Evolutionary conservation across 1,140 invertebrate species (phyloP).

Genomic region (Drosophila nannoptera): DNA sequence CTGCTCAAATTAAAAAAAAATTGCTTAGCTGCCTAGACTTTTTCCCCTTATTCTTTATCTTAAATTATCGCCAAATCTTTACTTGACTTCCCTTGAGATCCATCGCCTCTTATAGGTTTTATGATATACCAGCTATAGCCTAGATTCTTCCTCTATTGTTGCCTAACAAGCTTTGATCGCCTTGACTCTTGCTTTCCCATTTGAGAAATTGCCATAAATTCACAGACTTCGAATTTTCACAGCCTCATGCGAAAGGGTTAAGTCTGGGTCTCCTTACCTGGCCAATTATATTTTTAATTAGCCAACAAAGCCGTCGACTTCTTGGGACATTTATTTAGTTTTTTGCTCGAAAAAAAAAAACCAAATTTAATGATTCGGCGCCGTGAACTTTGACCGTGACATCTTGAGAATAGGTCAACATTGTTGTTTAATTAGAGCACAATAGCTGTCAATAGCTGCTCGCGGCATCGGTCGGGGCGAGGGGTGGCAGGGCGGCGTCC

Average conservation of each 20-base stretch:
- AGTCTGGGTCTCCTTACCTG: background rate
- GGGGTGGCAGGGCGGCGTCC: conserved; percentile 12
- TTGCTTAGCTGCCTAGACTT: no score
- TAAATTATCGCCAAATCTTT: no score
- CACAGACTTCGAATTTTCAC: background rate
- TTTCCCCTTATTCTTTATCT: no score
- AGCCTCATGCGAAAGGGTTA: conserved; percentile 17
- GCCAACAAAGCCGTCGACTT: conserved; percentile 55
- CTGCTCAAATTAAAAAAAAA: no score
- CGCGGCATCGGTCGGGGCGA: background rate
- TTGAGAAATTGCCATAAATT: background rate
- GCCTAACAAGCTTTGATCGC: no score
- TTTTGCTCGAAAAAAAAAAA: conserved; percentile 12
- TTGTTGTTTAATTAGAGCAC: conserved; percentile 75
- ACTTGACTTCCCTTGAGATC: no score
- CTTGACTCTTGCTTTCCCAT: background rate
- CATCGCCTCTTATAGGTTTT: no score
- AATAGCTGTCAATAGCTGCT: conserved; percentile 71
- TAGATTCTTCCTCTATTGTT: no score
- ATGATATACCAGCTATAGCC: no score
- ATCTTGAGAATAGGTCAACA: conserved; percentile 70
- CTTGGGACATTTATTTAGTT: conserved; percentile 15
- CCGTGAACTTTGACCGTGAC: conserved; percentile 60
- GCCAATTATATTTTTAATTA: conserved; percentile 67
- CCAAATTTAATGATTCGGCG: conserved; percentile 4